Evolutionary conservation across 1,140 invertebrate genomes (phyloP).

Genomic region (Hylaeus anthracinus): DNA sequence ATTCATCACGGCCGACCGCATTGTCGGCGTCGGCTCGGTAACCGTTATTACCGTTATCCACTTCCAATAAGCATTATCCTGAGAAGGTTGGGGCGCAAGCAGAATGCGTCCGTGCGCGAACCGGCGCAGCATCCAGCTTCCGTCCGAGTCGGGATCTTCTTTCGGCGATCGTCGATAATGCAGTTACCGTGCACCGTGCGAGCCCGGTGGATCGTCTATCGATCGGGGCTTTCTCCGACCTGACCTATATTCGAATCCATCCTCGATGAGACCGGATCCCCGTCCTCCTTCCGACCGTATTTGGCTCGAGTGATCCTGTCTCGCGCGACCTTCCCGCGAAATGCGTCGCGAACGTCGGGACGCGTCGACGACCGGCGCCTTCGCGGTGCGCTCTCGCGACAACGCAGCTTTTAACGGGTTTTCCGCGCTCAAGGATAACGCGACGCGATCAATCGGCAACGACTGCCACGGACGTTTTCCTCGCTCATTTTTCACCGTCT

Average conservation of each 20-base stretch:
- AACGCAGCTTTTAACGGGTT: background rate
- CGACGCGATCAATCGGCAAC: background rate
- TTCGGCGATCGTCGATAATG: conserved; percentile 53
- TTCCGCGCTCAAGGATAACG: background rate
- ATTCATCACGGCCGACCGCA: conserved; percentile 12
- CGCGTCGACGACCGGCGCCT: conserved; percentile 4
- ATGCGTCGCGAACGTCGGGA: background rate
- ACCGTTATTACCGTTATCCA: conserved; percentile 34
- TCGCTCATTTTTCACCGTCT: background rate
- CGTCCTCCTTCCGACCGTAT: background rate
- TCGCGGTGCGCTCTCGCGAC: background rate
- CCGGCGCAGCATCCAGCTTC: background rate
- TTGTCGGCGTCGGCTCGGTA: conserved; percentile 13
- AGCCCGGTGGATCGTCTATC: conserved; percentile 35
- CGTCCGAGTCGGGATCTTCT: conserved; percentile 30
- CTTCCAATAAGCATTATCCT: conserved; percentile 36
- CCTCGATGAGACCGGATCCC: background rate
- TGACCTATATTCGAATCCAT: conserved; percentile 40
- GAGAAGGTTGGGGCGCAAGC: background rate
- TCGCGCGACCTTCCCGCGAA: background rate
- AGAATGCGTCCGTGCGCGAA: background rate
- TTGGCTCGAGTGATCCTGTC: background rate
- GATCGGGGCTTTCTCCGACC: conserved; percentile 30
- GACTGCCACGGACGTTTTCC: background rate
- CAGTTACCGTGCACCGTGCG: conserved; percentile 30